Base-by-base conservation (phyloP, 2,797 vertebrate genomes). In the Enteromius radiatus region DNA sequence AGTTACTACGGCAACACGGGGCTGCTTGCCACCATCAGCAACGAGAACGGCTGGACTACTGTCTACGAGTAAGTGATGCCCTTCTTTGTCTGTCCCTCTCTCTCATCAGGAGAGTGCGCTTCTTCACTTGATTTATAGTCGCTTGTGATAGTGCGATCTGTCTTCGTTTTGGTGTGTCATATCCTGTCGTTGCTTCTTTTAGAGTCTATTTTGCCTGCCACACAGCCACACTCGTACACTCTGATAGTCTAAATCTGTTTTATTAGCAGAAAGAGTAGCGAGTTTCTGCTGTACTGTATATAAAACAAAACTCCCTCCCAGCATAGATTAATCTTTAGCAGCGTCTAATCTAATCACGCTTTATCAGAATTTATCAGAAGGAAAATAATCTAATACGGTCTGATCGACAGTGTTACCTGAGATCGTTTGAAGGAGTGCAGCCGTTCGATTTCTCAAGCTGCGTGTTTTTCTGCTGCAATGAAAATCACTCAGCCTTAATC, bases 21-120 rank as follows among this genome's bases (percentile, higher is more conserved):
- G 63, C 95, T 97, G 80, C 91, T 97, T 52, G 94, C 96, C 52
- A 97, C 96, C 82, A 96, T 96, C 91, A 97, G 95, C 2, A 95
- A 97, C 38, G 96, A 97, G 87, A 96, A 97, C 0, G 95, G 95
- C 71, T 97, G 96, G 96, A 96, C 96, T 6, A 96, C 96, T 0
- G 95, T 97, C 78, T 97, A 97, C 26, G 96, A 96, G 96, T 97
- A 94, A 96, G 96, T 94, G 78, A 33, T n/a, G 23, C n/a, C 59
- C 26, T 69, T 84, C 61, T 49, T 41, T 26, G 65, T 43, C 61
- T 81, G 5, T 21, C 36, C 14, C 45, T 74, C 64, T 71, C 41
- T 75, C 52, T 80, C 71, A 65, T 41, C 63, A 49, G 76, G 10
- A 75, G 45, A 43, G 61, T 54, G 43, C 45, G 45, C 54, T 49